Evolutionary conservation across 2,113 vertebrate genomes (phyloP).

Genomic region (Pollimyrus isidori): DNA sequence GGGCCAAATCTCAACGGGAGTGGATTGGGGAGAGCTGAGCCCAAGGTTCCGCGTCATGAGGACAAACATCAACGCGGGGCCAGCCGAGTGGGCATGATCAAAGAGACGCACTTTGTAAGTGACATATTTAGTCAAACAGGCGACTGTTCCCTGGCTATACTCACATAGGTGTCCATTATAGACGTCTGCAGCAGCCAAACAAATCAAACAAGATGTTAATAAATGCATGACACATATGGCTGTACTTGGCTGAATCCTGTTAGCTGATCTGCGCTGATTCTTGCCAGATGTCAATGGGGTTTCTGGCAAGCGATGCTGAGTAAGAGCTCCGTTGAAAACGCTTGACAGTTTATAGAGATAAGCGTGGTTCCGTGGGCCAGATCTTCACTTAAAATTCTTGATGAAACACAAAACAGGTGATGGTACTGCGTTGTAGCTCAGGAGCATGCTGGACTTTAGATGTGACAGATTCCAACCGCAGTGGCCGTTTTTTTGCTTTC

Average conservation of each 20-base stretch:
- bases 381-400: background rate
- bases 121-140: background rate
- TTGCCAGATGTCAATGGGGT: background rate
- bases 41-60: background rate
- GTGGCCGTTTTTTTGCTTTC: background rate
- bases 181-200: background rate
- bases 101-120: background rate
- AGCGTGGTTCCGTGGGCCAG: background rate
- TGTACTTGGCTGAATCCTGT: background rate
- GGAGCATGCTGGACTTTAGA: background rate
- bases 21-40: background rate
- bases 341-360: background rate
- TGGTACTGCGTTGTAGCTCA: background rate
- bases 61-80: background rate
- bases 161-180: background rate
- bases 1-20: background rate
- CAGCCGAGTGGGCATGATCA: background rate
- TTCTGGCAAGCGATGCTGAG: background rate
- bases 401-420: constrained; percentile 2
- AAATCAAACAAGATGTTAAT: background rate
- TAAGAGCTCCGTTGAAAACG: background rate
- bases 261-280: background rate
- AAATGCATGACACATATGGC: background rate
- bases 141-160: background rate
- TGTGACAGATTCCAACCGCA: background rate